Conservation (phyloP, 2,888 invertebrate species). For the Agrilus biguttatus region DNA sequence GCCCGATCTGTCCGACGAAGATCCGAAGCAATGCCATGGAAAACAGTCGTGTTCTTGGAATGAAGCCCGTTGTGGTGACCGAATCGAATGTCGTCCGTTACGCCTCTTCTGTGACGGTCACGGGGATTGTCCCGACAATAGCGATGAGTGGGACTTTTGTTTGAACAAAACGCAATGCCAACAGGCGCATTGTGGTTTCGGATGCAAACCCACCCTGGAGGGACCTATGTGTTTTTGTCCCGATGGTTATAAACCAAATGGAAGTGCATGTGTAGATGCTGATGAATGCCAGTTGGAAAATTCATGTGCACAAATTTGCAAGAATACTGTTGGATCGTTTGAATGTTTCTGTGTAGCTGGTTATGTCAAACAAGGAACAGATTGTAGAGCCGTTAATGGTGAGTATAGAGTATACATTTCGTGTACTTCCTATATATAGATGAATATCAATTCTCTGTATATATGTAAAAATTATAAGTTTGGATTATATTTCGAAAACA, state of each 20-base stretch:
- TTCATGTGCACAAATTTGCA: constrained; percentile 60
- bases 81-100: constrained; percentile 44
- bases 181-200: constrained; percentile 32
- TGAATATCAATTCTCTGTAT: too few relatives aligned
- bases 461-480: too few relatives aligned
- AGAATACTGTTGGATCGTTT: constrained; percentile 51
- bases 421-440: neutral
- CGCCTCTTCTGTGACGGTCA: constrained; percentile 51
- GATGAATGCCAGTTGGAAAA: constrained; percentile 63
- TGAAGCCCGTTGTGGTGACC: constrained; percentile 49
- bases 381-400: constrained; percentile 62
- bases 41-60: constrained; percentile 51
- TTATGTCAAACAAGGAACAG: constrained; percentile 42
- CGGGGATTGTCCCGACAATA: constrained; percentile 50
- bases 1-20: constrained; percentile 53
- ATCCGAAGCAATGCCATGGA: constrained; percentile 45
- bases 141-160: constrained; percentile 61
- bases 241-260: constrained; percentile 47
- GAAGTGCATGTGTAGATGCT: constrained; percentile 52
- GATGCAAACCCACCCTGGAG: constrained; percentile 54
- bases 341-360: constrained; percentile 60
- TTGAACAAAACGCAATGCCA: constrained; percentile 28
- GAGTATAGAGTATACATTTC: constrained; percentile 16
- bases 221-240: constrained; percentile 67
- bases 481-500: too few relatives aligned